phyloP scores from a whole-genome alignment of 2,888 invertebrate genomes.

The Ferdinandea cuprea region DNA sequence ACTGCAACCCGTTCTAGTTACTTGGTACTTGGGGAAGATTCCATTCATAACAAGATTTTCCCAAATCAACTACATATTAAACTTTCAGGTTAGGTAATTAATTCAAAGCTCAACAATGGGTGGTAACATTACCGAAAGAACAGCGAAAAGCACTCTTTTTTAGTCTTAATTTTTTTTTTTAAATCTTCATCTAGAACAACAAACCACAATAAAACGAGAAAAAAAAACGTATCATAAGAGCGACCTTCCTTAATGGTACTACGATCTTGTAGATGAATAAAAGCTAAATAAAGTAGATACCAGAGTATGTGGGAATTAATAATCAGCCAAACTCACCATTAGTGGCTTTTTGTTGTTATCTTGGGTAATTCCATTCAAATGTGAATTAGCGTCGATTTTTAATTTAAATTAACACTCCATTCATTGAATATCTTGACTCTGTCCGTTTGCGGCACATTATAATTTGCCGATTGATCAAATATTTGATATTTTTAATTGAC shows the following conservation, averaged over 20 bases:
- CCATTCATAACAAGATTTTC: too few relatives aligned
- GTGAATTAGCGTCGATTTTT: conserved; percentile 37
- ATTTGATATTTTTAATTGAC: conserved; percentile 31
- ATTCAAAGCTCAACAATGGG: too few relatives aligned
- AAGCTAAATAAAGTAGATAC: too few relatives aligned
- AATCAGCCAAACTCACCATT: conserved; percentile 13
- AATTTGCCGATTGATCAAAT: conserved; percentile 19
- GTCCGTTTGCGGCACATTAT: not conserved
- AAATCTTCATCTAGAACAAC: too few relatives aligned
- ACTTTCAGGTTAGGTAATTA: too few relatives aligned
- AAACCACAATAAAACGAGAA: too few relatives aligned
- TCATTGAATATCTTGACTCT: conserved; percentile 25
- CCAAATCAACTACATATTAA: too few relatives aligned
- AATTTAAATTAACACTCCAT: conserved; percentile 45
- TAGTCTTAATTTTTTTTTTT: not conserved
- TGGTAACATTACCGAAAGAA: not conserved
- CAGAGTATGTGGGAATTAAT: conserved; percentile 1
- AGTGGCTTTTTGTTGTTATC: conserved; percentile 23
- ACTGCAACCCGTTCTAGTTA: too few relatives aligned
- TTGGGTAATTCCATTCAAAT: conserved; percentile 21
- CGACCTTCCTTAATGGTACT: too few relatives aligned
- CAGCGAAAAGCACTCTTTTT: conserved; percentile 2
- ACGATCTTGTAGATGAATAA: not conserved
- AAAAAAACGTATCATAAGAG: too few relatives aligned
- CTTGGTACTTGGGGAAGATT: too few relatives aligned